phyloP scores from a whole-genome alignment of 2,797 vertebrate species.

The Darevskia mixta region DNA sequence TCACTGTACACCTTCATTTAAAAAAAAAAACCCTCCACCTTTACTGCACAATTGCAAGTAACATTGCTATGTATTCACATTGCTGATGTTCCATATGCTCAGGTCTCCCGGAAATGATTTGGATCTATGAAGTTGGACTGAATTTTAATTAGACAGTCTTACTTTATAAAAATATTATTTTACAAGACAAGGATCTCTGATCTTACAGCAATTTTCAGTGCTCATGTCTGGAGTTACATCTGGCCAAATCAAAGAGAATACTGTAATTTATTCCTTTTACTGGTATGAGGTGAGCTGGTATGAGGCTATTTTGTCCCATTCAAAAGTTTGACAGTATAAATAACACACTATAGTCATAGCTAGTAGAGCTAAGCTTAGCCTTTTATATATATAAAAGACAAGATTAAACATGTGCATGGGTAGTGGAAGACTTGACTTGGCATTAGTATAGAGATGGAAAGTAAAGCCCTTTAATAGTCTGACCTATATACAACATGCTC shows the following conservation, averaged over 20 bases:
- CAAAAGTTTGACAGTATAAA: not conserved
- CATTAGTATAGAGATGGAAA: not conserved
- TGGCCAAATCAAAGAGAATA: slow-evolving; percentile 7
- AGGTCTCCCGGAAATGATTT: not conserved
- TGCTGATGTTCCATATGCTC: not conserved
- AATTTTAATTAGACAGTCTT: slow-evolving; percentile 20
- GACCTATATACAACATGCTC: not conserved
- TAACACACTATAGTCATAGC: not conserved
- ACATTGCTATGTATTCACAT: not conserved
- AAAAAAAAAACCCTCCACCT: too few species aligned
- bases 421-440: too few species aligned
- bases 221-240: not conserved
- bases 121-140: slow-evolving; percentile 7
- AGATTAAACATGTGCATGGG: too few species aligned
- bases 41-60: not conserved
- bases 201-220: slow-evolving; percentile 11
- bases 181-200: slow-evolving; percentile 16
- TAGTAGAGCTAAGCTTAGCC: not conserved
- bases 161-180: slow-evolving; percentile 20
- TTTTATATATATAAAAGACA: too few species aligned
- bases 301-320: slow-evolving; percentile 14
- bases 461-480: not conserved
- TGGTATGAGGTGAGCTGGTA: not conserved
- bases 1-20: not conserved
- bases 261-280: not conserved